Conservation (phyloP, 2,113 vertebrate species). For the Barnardius zonarius region DNA sequence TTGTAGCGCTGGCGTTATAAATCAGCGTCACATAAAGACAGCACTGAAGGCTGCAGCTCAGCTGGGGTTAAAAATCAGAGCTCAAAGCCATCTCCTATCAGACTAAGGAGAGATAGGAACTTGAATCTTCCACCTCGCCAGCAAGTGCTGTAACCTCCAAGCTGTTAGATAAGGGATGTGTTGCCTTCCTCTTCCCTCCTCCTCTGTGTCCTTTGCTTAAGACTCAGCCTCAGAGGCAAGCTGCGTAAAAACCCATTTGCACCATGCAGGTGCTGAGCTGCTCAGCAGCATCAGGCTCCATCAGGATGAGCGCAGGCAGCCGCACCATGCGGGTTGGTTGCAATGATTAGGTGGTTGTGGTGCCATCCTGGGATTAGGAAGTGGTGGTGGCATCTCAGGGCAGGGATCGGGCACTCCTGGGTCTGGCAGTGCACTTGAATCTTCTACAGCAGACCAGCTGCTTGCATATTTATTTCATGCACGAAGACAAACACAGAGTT, state of each 20-base stretch:
- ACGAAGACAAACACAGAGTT: background rate
- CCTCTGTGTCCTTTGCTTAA: background rate
- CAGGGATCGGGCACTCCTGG: background rate
- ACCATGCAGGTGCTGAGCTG: background rate
- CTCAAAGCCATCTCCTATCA: background rate
- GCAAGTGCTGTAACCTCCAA: background rate
- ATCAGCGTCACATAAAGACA: background rate
- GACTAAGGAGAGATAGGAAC: background rate
- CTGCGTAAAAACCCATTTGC: background rate
- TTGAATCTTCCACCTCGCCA: background rate
- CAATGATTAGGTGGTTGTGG: background rate
- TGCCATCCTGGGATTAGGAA: background rate
- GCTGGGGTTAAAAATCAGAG: background rate
- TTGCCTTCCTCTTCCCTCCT: background rate
- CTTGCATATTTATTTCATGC: background rate
- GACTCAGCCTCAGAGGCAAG: background rate
- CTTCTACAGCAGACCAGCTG: background rate
- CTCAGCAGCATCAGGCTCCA: background rate
- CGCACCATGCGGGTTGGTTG: fast-evolving
- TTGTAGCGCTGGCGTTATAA: background rate
- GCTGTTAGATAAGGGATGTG: background rate
- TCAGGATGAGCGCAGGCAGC: background rate
- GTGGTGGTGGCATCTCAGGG: fast-evolving
- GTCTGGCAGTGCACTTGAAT: background rate
- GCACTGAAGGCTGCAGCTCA: background rate